phyloP scores from a whole-genome alignment of 53 echinoderm and acorn worm genomes.

The Actinopyga echinites region DNA sequence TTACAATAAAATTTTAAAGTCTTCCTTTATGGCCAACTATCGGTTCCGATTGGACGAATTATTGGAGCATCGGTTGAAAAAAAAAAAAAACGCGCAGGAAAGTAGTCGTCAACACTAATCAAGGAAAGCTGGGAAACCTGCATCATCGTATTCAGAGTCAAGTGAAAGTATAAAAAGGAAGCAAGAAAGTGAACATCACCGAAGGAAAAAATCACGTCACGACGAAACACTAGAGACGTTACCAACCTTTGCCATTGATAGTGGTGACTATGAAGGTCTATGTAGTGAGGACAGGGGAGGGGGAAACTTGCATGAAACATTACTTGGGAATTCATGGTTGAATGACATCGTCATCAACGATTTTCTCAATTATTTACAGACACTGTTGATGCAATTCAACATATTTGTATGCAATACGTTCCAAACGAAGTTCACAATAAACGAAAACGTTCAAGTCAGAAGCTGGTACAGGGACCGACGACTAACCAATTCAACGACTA shows the following conservation, averaged over 20 bases:
- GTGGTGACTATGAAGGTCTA: no score
- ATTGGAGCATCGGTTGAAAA: not conserved
- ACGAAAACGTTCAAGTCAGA: no score
- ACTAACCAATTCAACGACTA: no score
- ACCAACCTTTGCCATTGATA: no score
- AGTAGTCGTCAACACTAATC: not conserved
- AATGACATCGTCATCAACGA: conserved; percentile 4
- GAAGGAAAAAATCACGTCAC: no score
- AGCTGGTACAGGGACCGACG: no score
- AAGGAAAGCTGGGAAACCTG: not conserved
- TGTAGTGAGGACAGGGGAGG: no score
- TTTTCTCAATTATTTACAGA: not conserved
- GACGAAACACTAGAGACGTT: no score
- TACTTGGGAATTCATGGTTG: not conserved
- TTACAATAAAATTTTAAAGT: conserved; percentile 6
- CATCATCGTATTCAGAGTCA: not conserved
- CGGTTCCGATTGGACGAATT: not conserved
- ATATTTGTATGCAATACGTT: conserved; percentile 13
- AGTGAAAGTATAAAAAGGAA: not conserved
- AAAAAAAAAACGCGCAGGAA: not conserved
- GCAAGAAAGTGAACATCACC: no score
- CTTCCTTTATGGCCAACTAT: not conserved
- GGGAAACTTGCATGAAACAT: not conserved
- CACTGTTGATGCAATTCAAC: not conserved
- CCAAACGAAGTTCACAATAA: not conserved